Evolutionary conservation across 2,888 invertebrate genomes (phyloP), one percentile per base, ranked within the genome.

Genomic region (Agrotis exclamationis): DNA sequence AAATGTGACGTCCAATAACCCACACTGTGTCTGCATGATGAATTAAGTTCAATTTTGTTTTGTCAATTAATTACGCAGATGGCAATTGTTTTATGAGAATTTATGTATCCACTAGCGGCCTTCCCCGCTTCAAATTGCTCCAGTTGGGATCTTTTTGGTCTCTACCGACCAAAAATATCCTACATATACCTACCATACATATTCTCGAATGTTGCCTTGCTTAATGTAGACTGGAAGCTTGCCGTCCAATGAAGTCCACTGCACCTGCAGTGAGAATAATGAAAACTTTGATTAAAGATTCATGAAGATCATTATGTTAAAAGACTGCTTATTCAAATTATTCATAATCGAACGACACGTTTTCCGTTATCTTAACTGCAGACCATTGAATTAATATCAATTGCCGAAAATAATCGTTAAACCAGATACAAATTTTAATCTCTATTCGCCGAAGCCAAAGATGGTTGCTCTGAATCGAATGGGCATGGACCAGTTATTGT

Each of bases 401-500:
- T 51, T 39, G 20, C 24, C 54, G 11, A 22, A 51, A 57, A 60
- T 14, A 16, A 56, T 57, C 48, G 13, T 20, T 54, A 50, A 54
- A 70, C 45, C 45, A 67, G 67, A 44, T 39, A 3, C 9, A 67
- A 45, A 65, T 59, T 71, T 60, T 9, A 57, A 74, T 63, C 24
- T 44, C 13, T 24, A 5, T 57, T 71, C n/a, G 16, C 13, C 9
- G 6, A 14, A 57, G 28, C 44, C 44, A 69, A 68, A 62, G 51
- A 62, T 47, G 45, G 59, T 18, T n/a, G 66, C 56, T 45, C 18
- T 18, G 24, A 50, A 28, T 75, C 39, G 22, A 53, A 44, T 45
- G 47, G 7, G 22, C 28, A 7, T 18, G 51, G 14, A 44, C 74
- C 16, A 56, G 73, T 68, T 48, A 63, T 79, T 78, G 67, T 73